Evolutionary conservation across 2,888 invertebrate genomes (phyloP).

Genomic region (Argyresthia goedartella): DNA sequence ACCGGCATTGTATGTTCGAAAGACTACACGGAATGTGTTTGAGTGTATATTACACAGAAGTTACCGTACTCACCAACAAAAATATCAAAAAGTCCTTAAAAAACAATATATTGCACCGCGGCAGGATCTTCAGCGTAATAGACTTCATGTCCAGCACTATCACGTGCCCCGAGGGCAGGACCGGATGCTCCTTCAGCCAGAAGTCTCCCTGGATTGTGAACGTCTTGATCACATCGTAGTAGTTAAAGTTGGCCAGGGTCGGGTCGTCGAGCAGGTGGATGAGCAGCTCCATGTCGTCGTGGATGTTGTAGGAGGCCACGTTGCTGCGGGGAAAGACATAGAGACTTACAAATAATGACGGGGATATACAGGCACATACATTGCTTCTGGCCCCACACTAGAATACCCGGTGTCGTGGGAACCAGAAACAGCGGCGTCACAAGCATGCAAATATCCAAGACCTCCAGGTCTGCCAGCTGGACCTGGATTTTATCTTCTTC

Average conservation of each 20-base stretch:
- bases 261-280: slow-evolving; percentile 39
- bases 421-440: no score
- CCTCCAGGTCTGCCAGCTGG: no score
- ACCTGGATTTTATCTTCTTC: no score
- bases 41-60: background rate
- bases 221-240: slow-evolving; percentile 39
- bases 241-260: slow-evolving; percentile 33
- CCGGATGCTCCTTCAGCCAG: slow-evolving; percentile 29
- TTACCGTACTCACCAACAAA: slow-evolving; percentile 39
- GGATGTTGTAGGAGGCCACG: slow-evolving; percentile 27
- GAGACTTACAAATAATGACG: no score
- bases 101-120: slow-evolving; percentile 44
- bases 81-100: slow-evolving; percentile 42
- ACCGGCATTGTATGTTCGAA: no score
- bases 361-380: no score
- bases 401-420: no score
- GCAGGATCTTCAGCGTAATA: slow-evolving; percentile 32
- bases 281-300: slow-evolving; percentile 30
- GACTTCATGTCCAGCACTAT: slow-evolving; percentile 41
- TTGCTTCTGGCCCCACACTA: no score
- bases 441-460: no score
- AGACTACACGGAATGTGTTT: no score
- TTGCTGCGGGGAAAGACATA: slow-evolving; percentile 20
- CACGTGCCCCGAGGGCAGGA: slow-evolving; percentile 39
- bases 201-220: slow-evolving; percentile 36